Evolutionary conservation across 2,113 vertebrate species (phyloP).

Genomic region (Ahaetulla prasina): DNA sequence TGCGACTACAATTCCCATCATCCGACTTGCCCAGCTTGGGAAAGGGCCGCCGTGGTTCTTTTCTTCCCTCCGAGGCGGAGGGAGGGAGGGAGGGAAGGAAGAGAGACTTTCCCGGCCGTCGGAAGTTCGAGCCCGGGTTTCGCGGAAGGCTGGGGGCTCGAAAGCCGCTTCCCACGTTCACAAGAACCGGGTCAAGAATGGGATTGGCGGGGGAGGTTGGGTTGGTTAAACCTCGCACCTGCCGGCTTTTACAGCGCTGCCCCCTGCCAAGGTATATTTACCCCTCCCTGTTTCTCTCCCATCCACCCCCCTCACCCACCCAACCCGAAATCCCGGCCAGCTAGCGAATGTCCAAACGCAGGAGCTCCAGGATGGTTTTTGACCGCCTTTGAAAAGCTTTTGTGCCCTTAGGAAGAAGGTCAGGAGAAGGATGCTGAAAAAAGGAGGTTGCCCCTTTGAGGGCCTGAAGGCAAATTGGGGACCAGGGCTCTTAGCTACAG

Average conservation of each 20-base stretch:
- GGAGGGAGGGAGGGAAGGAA: not conserved
- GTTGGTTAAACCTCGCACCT: not conserved
- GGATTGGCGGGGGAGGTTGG: no score
- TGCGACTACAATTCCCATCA: not conserved
- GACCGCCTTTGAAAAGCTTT: not conserved
- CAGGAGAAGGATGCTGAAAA: not conserved
- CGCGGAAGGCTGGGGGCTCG: not conserved
- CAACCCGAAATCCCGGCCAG: not conserved
- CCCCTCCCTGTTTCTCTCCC: no score
- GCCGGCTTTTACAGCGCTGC: no score
- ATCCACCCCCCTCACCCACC: no score
- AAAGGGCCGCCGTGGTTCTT: not conserved
- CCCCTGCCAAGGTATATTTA: no score
- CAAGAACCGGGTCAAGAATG: not conserved
- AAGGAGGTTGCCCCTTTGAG: not conserved
- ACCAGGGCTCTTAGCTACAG: not conserved
- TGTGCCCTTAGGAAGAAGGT: not conserved
- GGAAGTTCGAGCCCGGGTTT: not conserved
- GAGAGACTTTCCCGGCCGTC: not conserved
- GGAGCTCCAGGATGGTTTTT: not conserved
- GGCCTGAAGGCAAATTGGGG: not conserved
- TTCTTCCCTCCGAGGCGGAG: not conserved
- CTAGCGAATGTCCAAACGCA: not conserved
- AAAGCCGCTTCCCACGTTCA: not conserved
- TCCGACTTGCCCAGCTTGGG: not conserved